Evolutionary conservation across 2,797 vertebrate species (phyloP).

Genomic region (Galago senegalensis): DNA sequence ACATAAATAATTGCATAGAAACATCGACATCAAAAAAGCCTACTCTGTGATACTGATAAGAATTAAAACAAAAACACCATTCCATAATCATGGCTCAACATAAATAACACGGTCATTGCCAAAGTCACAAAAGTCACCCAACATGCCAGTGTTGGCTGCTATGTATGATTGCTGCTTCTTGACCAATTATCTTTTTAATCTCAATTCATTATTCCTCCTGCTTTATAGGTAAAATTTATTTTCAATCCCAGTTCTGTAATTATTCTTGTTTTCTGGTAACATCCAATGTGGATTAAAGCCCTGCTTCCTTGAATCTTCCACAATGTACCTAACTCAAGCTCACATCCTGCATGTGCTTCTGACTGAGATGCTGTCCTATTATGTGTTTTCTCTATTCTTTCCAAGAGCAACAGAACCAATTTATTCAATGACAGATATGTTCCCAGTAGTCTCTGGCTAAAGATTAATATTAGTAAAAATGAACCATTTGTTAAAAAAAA

Average conservation of each 20-base stretch:
- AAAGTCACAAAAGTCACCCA: not conserved
- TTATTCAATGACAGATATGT: not conserved
- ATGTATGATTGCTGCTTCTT: not conserved
- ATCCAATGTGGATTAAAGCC: not conserved
- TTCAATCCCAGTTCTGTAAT: not conserved
- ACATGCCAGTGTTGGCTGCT: not conserved
- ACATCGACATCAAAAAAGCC: not conserved
- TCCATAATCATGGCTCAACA: not conserved
- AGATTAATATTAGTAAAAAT: not conserved
- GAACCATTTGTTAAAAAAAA: not conserved
- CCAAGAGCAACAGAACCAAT: not conserved
- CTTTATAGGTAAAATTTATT: not conserved
- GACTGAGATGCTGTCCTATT: not conserved
- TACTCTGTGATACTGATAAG: not conserved
- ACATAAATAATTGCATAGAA: not conserved
- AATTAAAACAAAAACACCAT: not conserved
- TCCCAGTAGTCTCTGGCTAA: not conserved
- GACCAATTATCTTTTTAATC: not conserved
- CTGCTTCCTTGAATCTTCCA: not conserved
- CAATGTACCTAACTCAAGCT: not conserved
- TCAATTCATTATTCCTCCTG: not conserved
- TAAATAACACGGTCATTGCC: not conserved
- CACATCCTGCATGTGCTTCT: not conserved
- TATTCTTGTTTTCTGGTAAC: not conserved
- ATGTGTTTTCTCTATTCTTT: not conserved